Base-by-base conservation (phyloP, 1,140 invertebrate genomes). In the Tribolium madens region DNA sequence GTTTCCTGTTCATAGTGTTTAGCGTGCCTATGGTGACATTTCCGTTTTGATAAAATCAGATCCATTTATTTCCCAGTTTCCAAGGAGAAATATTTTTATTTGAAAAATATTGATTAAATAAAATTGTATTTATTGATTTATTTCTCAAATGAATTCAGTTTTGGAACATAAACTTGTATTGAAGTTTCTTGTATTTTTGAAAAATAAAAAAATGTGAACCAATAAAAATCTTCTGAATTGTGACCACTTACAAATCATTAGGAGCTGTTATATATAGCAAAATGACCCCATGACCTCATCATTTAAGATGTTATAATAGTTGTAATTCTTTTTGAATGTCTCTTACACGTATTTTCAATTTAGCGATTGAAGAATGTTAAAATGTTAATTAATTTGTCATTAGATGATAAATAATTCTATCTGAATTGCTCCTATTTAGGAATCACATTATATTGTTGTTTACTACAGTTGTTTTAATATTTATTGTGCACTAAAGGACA, bases 231-330 rank as follows among this genome's bases (percentile, higher is more conserved):
- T 36, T n/a, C 26, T 64, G 9, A 64, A 64, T 64, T 64, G 17
- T 18, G 26, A 0, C 26, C 57, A 64, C 57, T 64, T 64, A 64
- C 31, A 64, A 42, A 33, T 64, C 21, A 53, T 52, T 31, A 73
- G 47, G 46, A 73, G 52, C 10, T 69, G 33, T 73, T 73, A 72
- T 50, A 52, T 72, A 72, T 52, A 72, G 50, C 68, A 3, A 47
- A 9, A 52, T 72, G 70, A 72, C 70, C 70, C 31, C 70, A 72
- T 47, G 50, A 72, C 70, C 70, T 52, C 50, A 50, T 72, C 70
- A 72, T 72, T 72, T 72, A 72, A 72, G 46, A 50, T 26, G 70
- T 31, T 14, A 69, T 42, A 69, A 50, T 50, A 18, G 21, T 13
- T 33, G 26, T 13, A 64, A 64, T 64, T 64, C 57, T 64, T 64